Evolutionary conservation across 2,113 vertebrate species (phyloP), one percentile per base, ranked within the genome.

Genomic region (Chloroceryle aenea): DNA sequence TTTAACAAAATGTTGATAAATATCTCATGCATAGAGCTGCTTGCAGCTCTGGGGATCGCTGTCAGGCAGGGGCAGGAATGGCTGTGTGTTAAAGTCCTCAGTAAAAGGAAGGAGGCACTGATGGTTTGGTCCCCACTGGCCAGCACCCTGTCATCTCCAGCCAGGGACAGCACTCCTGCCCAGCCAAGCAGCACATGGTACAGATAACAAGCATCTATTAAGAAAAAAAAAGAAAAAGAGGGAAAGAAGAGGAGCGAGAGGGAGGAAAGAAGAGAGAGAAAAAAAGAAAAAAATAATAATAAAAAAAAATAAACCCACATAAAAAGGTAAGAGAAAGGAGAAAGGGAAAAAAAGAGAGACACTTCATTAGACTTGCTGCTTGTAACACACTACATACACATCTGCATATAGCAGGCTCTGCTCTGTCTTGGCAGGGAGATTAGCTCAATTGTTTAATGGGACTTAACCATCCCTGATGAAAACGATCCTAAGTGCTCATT

Each of bases 401-500:
- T 89, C 62, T 69, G 32, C 45, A 63, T 40, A n/a, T 4, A 88
- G 64, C 36, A 76, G 18, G 34, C 63, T 79, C 50, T 7, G 15
- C 38, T 64, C 48, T 67, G 36, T 27, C 63, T 36, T 34, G 25
- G 82, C 32, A 88, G 38, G 34, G 91, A 78, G 43, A 86, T 43
- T 30, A 85, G n/a, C 34, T 92, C 85, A 90, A 13, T 36, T 84
- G 72, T 90, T 93, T 88, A 95, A 93, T 61, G 32, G 82, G 47
- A 91, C 42, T 74, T 75, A 91, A 2, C 73, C 47, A 82, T 61
- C n/a, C 45, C 36, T 68, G 53, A 95, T 93, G 86, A 68, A 95
- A 94, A 86, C 64, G 25, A 93, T 43, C 26, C 30, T 86, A 94
- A 96, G 75, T 90, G 79, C 61, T 84, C 75, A 64, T 72, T 64